Evolutionary conservation across 2,113 vertebrate species (phyloP).

Genomic region (Malurus cyaneus): DNA sequence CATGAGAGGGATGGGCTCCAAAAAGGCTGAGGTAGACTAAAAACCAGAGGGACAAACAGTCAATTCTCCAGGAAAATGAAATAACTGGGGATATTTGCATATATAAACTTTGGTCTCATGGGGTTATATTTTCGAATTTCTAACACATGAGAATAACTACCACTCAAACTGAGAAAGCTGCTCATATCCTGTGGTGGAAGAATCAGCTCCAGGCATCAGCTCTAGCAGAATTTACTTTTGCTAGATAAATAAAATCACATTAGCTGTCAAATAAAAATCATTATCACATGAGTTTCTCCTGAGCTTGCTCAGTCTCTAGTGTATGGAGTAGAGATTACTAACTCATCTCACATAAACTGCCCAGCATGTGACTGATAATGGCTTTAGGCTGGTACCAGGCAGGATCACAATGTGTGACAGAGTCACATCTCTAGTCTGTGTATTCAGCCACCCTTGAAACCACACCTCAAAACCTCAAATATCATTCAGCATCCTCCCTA

Average conservation of each 20-base stretch:
- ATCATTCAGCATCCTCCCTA: neutral
- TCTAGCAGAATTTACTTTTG: neutral
- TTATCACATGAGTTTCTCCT: neutral
- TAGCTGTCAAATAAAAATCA: neutral
- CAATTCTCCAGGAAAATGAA: neutral
- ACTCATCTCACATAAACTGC: neutral
- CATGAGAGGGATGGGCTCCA: neutral
- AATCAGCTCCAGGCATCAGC: neutral
- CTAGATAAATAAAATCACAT: neutral
- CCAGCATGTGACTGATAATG: neutral
- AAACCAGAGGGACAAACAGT: neutral
- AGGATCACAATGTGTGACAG: neutral
- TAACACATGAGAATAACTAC: neutral
- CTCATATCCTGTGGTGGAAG: neutral
- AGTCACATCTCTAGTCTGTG: neutral
- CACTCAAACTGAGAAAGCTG: neutral
- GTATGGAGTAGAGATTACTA: neutral
- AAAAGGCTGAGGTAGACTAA: neutral
- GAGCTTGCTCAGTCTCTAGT: neutral
- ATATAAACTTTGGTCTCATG: neutral
- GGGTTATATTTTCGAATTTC: neutral
- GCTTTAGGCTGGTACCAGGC: neutral
- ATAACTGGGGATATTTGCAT: neutral
- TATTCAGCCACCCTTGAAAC: neutral
- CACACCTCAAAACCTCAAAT: neutral